These are phyloP conservation scores for Bufo bufo DNA, from an alignment of 2,113 vertebrate species.

Conservation along the genomic window DNA sequence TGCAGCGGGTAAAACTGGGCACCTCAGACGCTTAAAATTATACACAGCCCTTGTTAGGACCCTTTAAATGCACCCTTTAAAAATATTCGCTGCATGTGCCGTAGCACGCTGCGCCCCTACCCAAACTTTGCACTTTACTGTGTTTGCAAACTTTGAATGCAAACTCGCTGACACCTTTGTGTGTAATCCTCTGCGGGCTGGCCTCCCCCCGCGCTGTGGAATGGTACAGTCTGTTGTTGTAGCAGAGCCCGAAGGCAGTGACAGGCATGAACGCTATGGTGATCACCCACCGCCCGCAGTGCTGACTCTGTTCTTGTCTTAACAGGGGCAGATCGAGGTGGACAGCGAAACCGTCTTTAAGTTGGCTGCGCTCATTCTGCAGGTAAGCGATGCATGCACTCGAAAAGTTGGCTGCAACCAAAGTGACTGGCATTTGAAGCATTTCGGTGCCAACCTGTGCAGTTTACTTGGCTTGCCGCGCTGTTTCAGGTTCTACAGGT, in stretches of 20 bases:
- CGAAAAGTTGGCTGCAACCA: neutral
- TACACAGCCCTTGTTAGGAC: too few species aligned
- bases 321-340: slow-evolving; percentile 88
- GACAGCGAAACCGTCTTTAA: slow-evolving; percentile 90
- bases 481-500: neutral
- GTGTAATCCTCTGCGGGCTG: neutral
- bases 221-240: slow-evolving; percentile 78
- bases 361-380: slow-evolving; percentile 88
- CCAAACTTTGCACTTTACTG: neutral
- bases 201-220: slow-evolving; percentile 41
- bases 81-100: neutral
- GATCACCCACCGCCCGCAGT: neutral
- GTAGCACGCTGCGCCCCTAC: neutral
- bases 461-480: neutral
- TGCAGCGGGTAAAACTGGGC: neutral
- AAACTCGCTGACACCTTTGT: neutral
- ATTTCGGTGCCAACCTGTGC: neutral
- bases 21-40: neutral
- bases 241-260: slow-evolving; percentile 69
- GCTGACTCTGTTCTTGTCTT: slow-evolving; percentile 58
- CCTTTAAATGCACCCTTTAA: neutral
- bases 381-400: slow-evolving; percentile 79
- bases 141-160: neutral
- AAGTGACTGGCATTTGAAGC: neutral
- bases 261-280: slow-evolving; percentile 56